Evolutionary conservation across 2,797 vertebrate species (phyloP).

Genomic region (Mormyrops attenuatus): DNA sequence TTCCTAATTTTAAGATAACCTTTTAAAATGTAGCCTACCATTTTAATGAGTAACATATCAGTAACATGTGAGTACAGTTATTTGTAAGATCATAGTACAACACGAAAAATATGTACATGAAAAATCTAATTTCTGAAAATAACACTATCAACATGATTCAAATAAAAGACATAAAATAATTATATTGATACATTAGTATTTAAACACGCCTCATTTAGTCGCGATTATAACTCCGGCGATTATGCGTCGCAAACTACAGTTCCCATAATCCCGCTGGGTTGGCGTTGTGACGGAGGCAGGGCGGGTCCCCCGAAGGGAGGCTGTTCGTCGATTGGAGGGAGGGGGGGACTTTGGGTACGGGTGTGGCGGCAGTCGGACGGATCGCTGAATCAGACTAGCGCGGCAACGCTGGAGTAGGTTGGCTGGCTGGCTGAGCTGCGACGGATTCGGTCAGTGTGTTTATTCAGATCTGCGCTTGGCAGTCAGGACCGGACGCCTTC

Average conservation of each 20-base stretch:
- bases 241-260: conserved; percentile 43
- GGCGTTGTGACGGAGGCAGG: conserved; percentile 37
- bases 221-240: background rate
- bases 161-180: background rate
- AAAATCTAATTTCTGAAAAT: background rate
- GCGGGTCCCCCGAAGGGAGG: conserved; percentile 37
- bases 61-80: background rate
- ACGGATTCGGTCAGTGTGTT: background rate
- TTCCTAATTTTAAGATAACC: background rate
- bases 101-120: background rate
- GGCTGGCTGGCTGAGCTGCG: background rate
- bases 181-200: background rate
- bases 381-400: background rate
- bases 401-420: background rate
- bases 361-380: conserved; percentile 57
- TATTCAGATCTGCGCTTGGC: background rate
- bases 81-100: background rate
- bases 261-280: conserved; percentile 47
- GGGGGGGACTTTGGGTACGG: conserved; percentile 57
- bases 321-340: conserved; percentile 37
- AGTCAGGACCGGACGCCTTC: background rate
- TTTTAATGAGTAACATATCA: background rate
- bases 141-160: background rate
- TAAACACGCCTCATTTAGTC: background rate
- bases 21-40: background rate